Percentiles rank a stretch among this genome's conserved stretches.
These are phyloP conservation scores for Orchestes rusci DNA, from an alignment of 2,888 invertebrate genomes.

Conservation along the genomic window DNA sequence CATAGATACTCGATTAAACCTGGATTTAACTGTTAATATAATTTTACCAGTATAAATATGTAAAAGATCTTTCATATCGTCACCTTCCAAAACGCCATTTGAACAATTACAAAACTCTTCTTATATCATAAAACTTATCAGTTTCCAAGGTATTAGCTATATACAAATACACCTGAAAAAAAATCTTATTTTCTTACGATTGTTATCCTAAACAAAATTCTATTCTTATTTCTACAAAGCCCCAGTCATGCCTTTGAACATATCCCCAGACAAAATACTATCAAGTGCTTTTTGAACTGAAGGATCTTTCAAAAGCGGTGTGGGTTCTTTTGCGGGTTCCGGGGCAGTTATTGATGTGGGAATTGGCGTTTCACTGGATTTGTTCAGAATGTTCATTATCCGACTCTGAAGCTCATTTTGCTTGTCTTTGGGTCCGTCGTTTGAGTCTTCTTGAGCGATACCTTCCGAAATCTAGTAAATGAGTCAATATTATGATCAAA, in stretches of 20 bases:
- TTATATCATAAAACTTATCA: no score
- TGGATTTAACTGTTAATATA: no score
- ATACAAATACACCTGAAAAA: background rate
- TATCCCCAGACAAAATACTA: slow-evolving; percentile 54
- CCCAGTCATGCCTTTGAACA: slow-evolving; percentile 47
- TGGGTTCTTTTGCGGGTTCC: slow-evolving; percentile 33
- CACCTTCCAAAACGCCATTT: no score
- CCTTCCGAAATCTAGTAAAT: slow-evolving; percentile 65
- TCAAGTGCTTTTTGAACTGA: slow-evolving; percentile 75
- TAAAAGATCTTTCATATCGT: no score
- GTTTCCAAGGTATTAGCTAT: background rate
- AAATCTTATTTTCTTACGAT: background rate
- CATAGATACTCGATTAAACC: no score
- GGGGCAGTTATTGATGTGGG: slow-evolving; percentile 36
- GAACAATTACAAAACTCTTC: no score
- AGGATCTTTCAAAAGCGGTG: slow-evolving; percentile 62
- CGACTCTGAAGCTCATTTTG: slow-evolving; percentile 69
- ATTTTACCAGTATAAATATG: no score
- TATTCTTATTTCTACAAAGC: no score
- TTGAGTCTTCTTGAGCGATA: slow-evolving; percentile 43
- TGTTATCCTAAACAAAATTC: background rate
- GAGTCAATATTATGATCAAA: no score
- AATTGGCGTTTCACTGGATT: slow-evolving; percentile 37
- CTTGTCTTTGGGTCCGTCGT: slow-evolving; percentile 45
- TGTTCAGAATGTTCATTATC: slow-evolving; percentile 71